Percentiles rank a stretch among this genome's conserved stretches.
Conservation (phyloP, 2,113 vertebrate species). For the Felis catus region F.catus_Fca126_mat1.0 CM031418.1:130595501-130596000, state of each 20-base stretch:
- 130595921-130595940: not conserved
- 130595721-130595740: not conserved
- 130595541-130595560: too few relatives aligned
- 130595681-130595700: not conserved
- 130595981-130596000: not conserved
- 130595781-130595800: not conserved
- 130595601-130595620: too few relatives aligned
- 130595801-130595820: not conserved
- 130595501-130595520: too few relatives aligned
- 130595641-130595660: not conserved
- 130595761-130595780: not conserved
- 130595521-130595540: too few relatives aligned
- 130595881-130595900: rapidly evolving
- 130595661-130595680: not conserved
- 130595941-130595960: not conserved
- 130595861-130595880: not conserved
- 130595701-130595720: not conserved
- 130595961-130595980: not conserved
- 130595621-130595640: too few relatives aligned
- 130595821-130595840: not conserved
- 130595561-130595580: too few relatives aligned
- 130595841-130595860: not conserved
- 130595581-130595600: too few relatives aligned
- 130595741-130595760: not conserved
- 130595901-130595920: not conserved